Percentiles rank a stretch among this genome's conserved stretches.
Conservation (phyloP, 2,888 invertebrate species). For the Malthinus flaveolus region DNA sequence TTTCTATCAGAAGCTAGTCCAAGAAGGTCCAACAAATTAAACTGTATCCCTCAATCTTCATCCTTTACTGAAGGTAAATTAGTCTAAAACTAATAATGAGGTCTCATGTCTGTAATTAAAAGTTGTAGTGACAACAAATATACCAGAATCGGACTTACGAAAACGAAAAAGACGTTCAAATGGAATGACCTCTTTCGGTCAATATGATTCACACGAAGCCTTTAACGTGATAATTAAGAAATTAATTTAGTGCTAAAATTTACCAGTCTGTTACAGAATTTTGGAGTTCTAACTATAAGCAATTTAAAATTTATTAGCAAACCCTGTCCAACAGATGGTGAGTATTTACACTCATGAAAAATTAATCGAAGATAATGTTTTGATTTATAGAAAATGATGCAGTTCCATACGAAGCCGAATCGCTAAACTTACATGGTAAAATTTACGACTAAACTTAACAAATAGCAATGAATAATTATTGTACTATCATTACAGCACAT, state of each 20-base stretch:
- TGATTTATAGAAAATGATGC: not conserved
- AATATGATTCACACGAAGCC: conserved; percentile 47
- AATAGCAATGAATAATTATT: too few relatives aligned
- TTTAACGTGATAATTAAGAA: conserved; percentile 43
- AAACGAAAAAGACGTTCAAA: conserved; percentile 32
- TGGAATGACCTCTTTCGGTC: conserved; percentile 36
- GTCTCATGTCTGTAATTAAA: conserved; percentile 21
- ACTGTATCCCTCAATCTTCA: not conserved
- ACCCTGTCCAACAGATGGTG: conserved; percentile 49
- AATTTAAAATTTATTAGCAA: conserved; percentile 60
- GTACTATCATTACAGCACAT: conserved; percentile 14
- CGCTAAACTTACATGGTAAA: conserved; percentile 8
- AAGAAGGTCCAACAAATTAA: conserved; percentile 36
- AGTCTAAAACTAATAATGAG: not conserved
- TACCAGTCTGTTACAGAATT: conserved; percentile 51
- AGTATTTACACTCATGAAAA: not conserved
- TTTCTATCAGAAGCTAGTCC: conserved; percentile 38
- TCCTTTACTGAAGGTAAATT: not conserved
- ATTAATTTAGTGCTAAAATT: not conserved
- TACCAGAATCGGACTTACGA: not conserved
- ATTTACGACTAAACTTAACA: not conserved
- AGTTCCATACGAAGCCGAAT: not conserved
- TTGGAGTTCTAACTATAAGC: conserved; percentile 59
- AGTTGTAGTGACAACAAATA: not conserved
- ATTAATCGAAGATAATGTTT: not conserved